Base-by-base conservation (phyloP, 1,140 invertebrate species). In the Tetramorium parvispinum region DNA sequence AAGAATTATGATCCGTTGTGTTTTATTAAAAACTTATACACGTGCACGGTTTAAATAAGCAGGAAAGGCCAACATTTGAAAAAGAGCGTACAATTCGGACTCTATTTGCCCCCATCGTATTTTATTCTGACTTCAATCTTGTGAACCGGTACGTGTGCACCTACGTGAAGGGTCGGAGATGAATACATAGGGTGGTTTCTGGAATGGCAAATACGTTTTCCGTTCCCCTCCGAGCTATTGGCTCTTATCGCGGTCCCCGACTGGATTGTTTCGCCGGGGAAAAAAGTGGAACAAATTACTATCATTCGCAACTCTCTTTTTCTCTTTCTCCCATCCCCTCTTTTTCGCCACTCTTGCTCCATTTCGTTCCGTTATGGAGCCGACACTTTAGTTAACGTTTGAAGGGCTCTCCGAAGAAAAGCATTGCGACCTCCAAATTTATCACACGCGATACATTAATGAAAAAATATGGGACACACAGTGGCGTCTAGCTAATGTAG, bases 61-160 rank as follows among this genome's bases (percentile, higher is more conserved):
- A 43, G 13, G 4, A 43, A 43, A 27, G 65, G 21, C 21, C n/a
- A 43, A 21, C 21, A 16, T 21, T 32, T n/a, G 37, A 81, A 55
- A 55, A 59, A 73, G 24, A 73, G 40, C 16, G 18, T 18, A 53
- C 37, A 40, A 24, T 57, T 75, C 51, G 49, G 43, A 78, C 51
- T 86, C 85, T 46, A 86, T 81, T 89, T 78, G 75, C 68, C 40
- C 70, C 63, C 68, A 55, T 66, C 61, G 88, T 88, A 78, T 89
- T 89, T 89, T 76, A 89, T 88, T 88, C 83, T 70, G 78, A 81
- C 86, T 88, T 82, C 77, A 89, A 89, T 89, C 86, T 87, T 77
- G 85, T 71, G 27, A 75, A 27, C 63, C 46, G 16, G 75, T 73
- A 71, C 76, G 85, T 75, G 65, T 76, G 46, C 55, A 55, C 57